Base-by-base conservation (phyloP, 2,888 invertebrate genomes). In the Spisula subtruncata region DNA sequence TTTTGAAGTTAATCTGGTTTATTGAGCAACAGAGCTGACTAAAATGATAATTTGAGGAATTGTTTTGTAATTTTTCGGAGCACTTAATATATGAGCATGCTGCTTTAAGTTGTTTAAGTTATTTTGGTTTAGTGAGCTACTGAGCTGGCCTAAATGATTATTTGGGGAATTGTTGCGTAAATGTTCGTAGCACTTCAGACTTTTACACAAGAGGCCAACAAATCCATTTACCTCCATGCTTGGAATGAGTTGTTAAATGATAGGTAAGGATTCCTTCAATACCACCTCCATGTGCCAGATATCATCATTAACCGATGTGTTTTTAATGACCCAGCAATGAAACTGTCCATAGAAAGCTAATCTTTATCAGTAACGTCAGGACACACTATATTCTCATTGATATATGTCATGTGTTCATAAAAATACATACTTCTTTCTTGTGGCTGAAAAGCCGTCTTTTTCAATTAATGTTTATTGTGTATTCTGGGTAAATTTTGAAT, bases 151-250 rank as follows among this genome's bases (percentile, higher is more conserved):
- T 75, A 75, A 2, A 75, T 75, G 32, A 35, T 75, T 16, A 75
- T 16, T 75, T 75, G 2, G 41, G 41, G 75, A 75, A 51, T 51
- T 75, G 2, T 6, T 35, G 8, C 35, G 12, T 75, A 75, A 66
- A 32, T 75, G 32, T 75, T 32, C 32, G 32, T 8, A 51, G 79
- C 46, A 81, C 81, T 81, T 81, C 0, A 80, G 51, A 85, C 35
- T 80, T 54, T 85, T 35, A 46, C 51, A 25, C n/a, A 16, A 56
- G n/a, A n/a, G 80, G 80, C 79, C 51, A 54, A 54, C 79, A 85
- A 85, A 80, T 41, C 80, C 35, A 85, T 85, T 85, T 85, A 85
- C 85, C 85, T 85, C 79, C 85, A 54, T 85, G 85, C 56, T 54
- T 35, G n/a, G 80, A 20, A 35, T 56, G 80, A 32, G 32, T 51